Evolutionary conservation across 2,113 vertebrate species (phyloP).

Genomic region (Dicrurus megarhynchus): DNA sequence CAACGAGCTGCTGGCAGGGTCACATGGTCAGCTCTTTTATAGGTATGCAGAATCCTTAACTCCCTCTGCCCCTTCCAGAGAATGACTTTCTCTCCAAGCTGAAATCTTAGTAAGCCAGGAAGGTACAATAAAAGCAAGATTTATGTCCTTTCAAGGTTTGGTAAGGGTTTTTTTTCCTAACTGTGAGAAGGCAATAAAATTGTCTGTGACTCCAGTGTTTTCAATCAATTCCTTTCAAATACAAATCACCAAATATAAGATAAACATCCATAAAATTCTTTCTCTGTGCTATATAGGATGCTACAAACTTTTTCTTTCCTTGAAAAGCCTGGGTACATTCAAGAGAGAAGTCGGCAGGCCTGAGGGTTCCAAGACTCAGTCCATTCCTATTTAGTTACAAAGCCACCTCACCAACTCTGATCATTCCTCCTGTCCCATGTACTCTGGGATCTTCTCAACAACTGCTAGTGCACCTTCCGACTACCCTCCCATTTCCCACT

Average conservation of each 20-base stretch:
- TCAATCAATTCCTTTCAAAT: neutral
- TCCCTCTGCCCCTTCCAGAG: neutral
- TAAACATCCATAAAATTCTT: neutral
- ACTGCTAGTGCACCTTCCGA: neutral
- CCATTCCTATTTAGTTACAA: neutral
- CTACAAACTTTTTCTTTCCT: neutral
- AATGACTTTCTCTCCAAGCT: neutral
- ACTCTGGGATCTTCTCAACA: neutral
- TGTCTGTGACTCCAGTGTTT: neutral
- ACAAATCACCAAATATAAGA: neutral
- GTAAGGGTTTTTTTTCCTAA: neutral
- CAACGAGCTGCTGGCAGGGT: neutral
- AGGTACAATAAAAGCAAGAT: neutral
- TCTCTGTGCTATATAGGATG: neutral
- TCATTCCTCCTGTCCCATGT: neutral
- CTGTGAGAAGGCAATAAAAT: neutral
- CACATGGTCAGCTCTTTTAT: neutral
- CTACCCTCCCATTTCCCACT: neutral
- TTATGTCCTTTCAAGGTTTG: neutral
- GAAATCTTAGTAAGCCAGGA: neutral
- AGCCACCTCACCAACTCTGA: neutral
- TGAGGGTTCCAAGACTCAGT: neutral
- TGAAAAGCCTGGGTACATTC: neutral
- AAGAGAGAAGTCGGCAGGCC: neutral
- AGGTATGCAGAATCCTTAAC: neutral